Evolutionary conservation across 2,888 invertebrate species (phyloP).

Genomic region (Agonopterix heracliana): DNA sequence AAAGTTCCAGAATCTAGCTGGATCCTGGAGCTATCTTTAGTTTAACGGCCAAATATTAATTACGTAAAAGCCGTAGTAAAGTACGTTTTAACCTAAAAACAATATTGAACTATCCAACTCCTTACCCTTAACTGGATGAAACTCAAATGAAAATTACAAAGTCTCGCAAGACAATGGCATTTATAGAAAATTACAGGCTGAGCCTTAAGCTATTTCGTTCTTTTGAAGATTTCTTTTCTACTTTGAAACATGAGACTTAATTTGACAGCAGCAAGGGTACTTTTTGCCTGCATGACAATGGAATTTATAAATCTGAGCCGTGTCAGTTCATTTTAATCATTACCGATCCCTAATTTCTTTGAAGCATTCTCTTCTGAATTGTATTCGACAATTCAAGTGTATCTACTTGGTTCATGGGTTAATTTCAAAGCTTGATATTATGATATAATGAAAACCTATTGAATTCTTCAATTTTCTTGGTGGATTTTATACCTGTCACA

Average conservation of each 20-base stretch:
- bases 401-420: too few relatives aligned
- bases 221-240: neutral
- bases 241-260: too few relatives aligned
- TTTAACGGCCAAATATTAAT: too few relatives aligned
- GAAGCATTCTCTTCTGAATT: neutral
- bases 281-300: neutral
- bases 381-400: neutral
- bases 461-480: too few relatives aligned
- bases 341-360: neutral
- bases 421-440: too few relatives aligned
- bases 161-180: constrained; percentile 1
- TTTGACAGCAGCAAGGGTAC: too few relatives aligned
- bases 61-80: too few relatives aligned
- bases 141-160: constrained; percentile 1
- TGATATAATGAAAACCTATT: too few relatives aligned
- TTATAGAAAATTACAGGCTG: neutral
- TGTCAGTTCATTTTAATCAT: neutral
- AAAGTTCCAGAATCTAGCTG: too few relatives aligned
- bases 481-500: too few relatives aligned
- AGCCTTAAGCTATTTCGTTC: neutral
- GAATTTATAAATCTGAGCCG: neutral
- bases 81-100: too few relatives aligned
- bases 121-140: neutral
- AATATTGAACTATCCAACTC: neutral
- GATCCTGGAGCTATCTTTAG: too few relatives aligned